phyloP scores from a whole-genome alignment of 2,797 vertebrate genomes.

The Perodicticus potto region DNA sequence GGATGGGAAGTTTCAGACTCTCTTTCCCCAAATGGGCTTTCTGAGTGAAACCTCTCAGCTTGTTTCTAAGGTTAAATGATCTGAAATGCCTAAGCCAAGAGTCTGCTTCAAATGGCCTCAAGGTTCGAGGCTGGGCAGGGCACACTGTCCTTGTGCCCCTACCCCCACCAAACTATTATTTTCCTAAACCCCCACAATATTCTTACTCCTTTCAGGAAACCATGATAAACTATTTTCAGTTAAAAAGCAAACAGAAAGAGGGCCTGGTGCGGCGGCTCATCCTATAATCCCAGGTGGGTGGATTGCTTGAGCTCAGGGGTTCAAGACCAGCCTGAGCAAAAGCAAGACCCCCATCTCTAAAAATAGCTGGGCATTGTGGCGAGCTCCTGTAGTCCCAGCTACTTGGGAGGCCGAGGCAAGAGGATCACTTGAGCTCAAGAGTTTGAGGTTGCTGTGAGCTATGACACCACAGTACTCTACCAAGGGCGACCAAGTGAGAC shows the following conservation, averaged over 20 bases:
- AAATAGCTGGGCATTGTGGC: too few species aligned
- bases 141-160: neutral
- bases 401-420: too few species aligned
- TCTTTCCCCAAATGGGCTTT: neutral
- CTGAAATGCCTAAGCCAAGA: neutral
- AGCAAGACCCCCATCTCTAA: too few species aligned
- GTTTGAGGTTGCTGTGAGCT: too few species aligned
- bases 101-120: neutral
- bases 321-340: too few species aligned
- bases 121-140: neutral
- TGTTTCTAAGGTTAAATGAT: neutral
- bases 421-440: too few species aligned
- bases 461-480: too few species aligned
- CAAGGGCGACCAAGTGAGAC: too few species aligned
- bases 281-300: too few species aligned
- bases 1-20: neutral
- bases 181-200: constrained; percentile 39
- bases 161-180: neutral
- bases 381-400: too few species aligned
- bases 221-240: constrained; percentile 63
- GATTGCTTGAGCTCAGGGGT: too few species aligned
- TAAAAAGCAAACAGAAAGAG: constrained; percentile 71
- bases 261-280: too few species aligned
- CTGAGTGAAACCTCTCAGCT: neutral
- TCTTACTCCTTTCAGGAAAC: constrained; percentile 52